Conservation (phyloP, 2,797 vertebrate species). For the Discoglossus pictus region DNA sequence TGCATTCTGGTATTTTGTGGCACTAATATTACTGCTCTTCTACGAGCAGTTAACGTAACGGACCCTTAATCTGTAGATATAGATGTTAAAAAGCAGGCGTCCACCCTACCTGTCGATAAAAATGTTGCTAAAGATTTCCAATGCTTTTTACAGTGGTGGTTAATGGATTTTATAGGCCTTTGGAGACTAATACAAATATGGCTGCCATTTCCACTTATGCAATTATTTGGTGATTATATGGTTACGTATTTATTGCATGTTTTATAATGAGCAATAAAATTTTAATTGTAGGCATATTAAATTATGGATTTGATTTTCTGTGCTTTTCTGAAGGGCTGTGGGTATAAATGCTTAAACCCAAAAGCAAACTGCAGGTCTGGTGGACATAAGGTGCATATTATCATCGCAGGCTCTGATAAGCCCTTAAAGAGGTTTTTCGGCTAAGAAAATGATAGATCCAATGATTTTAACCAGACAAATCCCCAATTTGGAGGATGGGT, state of each 20-base stretch:
- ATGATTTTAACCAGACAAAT: conserved; percentile 1
- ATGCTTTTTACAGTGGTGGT: conserved; percentile 15
- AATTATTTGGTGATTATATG: conserved; percentile 40
- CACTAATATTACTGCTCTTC: not conserved
- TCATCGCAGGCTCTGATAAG: not conserved
- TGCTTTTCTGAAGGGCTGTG: conserved; percentile 40
- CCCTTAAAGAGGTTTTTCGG: conserved; percentile 20
- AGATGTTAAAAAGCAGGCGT: not conserved
- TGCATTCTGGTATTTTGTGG: conserved; percentile 27
- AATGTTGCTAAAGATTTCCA: not conserved
- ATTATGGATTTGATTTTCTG: conserved; percentile 24
- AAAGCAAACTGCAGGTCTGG: conserved; percentile 2
- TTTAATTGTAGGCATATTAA: conserved; percentile 4
- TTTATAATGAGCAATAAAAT: conserved; percentile 35
- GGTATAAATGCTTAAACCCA: not conserved
- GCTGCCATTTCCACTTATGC: conserved; percentile 41
- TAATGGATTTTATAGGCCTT: conserved; percentile 36
- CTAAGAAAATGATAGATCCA: not conserved
- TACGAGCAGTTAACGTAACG: not conserved
- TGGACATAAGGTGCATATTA: conserved; percentile 40
- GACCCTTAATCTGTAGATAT: not conserved
- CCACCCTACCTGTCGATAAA: not conserved
- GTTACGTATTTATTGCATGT: conserved; percentile 39
- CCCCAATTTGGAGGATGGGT: not conserved
- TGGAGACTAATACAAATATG: conserved; percentile 40